phyloP scores from a whole-genome alignment of 2,113 vertebrate species.

The Ascaphus truei region DNA sequence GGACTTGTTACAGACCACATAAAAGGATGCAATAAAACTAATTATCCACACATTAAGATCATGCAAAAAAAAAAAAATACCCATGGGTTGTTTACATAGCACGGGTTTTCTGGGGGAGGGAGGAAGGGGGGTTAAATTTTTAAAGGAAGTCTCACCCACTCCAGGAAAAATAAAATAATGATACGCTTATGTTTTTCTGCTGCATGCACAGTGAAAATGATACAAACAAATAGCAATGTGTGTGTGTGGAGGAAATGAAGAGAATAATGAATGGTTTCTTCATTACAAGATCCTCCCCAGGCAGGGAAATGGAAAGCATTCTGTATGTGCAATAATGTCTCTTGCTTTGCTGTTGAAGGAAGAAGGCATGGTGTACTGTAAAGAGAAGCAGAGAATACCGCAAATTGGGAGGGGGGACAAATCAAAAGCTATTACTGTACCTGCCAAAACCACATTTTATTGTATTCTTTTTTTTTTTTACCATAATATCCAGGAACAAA shows the following conservation, averaged over 20 bases:
- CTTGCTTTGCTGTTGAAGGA: constrained; percentile 4
- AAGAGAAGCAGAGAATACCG: background rate
- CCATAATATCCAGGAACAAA: too few relatives aligned
- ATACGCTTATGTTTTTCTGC: background rate
- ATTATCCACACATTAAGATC: constrained; percentile 83
- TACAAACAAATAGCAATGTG: constrained; percentile 26
- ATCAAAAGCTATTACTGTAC: too few relatives aligned
- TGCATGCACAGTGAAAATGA: background rate
- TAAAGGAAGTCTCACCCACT: constrained; percentile 45
- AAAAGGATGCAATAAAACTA: constrained; percentile 85
- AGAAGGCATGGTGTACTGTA: background rate
- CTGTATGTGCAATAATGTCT: constrained; percentile 10
- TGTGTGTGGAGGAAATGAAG: constrained; percentile 21
- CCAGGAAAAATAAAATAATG: constrained; percentile 20
- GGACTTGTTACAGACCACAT: constrained; percentile 83
- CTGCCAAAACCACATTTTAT: too few relatives aligned
- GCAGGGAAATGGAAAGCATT: background rate
- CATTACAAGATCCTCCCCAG: constrained; percentile 14
- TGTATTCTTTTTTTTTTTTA: too few relatives aligned
- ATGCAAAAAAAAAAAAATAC: constrained; percentile 77
- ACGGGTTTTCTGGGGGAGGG: too few relatives aligned
- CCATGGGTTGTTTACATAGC: constrained; percentile 60
- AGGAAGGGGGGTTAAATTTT: constrained; percentile 4
- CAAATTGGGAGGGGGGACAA: too few relatives aligned
- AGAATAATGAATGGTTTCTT: constrained; percentile 30